A percentile compares a stretch with the other conserved stretches of the same genome.
These are phyloP conservation scores for Eupithecia pulchellata DNA, from an alignment of 2,888 invertebrate genomes.

Conservation along the genomic window DNA sequence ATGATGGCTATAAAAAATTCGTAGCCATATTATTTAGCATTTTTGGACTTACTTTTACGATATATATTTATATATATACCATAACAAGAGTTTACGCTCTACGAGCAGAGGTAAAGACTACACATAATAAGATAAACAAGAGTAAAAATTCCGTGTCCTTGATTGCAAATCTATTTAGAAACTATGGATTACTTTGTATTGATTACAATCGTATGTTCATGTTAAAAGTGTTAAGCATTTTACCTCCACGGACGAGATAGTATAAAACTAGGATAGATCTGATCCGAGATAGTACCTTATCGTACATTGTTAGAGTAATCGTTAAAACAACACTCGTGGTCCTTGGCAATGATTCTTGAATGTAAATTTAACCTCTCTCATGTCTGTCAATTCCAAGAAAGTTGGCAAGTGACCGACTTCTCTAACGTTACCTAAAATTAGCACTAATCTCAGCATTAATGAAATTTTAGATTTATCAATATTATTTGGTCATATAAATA, in stretches of 20 bases:
- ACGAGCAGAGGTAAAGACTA: too few relatives aligned
- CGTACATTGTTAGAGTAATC: background rate
- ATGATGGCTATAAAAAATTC: background rate
- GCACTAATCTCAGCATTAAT: constrained; percentile 61
- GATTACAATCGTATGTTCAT: background rate
- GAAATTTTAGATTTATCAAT: constrained; percentile 54
- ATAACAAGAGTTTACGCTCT: too few relatives aligned
- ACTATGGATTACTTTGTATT: background rate
- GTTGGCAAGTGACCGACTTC: constrained; percentile 76
- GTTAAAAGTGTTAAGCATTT: background rate
- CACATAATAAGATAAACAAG: too few relatives aligned
- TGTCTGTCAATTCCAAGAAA: constrained; percentile 77
- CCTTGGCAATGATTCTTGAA: constrained; percentile 81
- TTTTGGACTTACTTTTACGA: too few relatives aligned
- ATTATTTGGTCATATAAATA: background rate
- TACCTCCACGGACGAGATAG: background rate
- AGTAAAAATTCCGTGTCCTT: background rate
- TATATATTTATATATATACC: too few relatives aligned
- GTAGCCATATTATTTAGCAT: background rate
- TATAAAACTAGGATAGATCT: background rate
- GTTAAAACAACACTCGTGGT: constrained; percentile 36
- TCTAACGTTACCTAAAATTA: constrained; percentile 65
- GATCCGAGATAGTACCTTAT: background rate
- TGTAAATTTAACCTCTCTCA: constrained; percentile 78
- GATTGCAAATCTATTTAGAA: background rate